These are phyloP conservation scores for Sigmodon hispidus DNA, from an alignment of 2,113 vertebrate genomes.

Conservation along the genomic window DNA sequence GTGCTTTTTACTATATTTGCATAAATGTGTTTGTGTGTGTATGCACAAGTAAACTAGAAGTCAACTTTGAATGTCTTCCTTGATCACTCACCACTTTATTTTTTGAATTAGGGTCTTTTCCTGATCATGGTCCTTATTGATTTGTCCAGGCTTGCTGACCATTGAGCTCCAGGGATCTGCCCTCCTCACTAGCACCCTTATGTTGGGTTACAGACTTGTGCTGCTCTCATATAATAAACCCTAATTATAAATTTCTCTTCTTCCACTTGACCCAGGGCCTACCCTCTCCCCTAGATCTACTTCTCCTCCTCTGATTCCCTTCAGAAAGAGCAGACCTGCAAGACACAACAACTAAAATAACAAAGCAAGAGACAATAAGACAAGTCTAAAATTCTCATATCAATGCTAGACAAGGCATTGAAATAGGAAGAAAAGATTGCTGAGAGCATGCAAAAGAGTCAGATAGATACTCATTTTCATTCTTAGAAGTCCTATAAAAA, in stretches of 20 bases:
- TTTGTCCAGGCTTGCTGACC: background rate
- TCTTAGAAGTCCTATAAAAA: background rate
- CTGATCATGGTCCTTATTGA: accelerated
- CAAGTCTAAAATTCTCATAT: background rate
- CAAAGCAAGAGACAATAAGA: background rate
- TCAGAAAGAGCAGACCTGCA: background rate
- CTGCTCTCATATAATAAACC: background rate
- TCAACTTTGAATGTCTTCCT: background rate
- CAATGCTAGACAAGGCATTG: background rate
- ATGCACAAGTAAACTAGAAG: background rate
- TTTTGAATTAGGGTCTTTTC: background rate
- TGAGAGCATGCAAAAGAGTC: background rate
- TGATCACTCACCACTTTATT: background rate
- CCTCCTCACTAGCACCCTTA: background rate
- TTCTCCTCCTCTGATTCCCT: background rate
- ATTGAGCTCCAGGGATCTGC: background rate
- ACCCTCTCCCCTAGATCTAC: background rate
- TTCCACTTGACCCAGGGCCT: background rate
- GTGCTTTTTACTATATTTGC: background rate
- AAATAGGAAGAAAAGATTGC: background rate
- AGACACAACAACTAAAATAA: background rate
- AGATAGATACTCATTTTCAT: background rate
- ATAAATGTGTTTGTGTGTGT: background rate
- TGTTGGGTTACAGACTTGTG: background rate
- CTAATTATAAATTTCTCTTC: background rate